These are phyloP conservation scores for Nipponia nippon DNA, from an alignment of 2,113 vertebrate genomes.

Conservation along the genomic window DNA sequence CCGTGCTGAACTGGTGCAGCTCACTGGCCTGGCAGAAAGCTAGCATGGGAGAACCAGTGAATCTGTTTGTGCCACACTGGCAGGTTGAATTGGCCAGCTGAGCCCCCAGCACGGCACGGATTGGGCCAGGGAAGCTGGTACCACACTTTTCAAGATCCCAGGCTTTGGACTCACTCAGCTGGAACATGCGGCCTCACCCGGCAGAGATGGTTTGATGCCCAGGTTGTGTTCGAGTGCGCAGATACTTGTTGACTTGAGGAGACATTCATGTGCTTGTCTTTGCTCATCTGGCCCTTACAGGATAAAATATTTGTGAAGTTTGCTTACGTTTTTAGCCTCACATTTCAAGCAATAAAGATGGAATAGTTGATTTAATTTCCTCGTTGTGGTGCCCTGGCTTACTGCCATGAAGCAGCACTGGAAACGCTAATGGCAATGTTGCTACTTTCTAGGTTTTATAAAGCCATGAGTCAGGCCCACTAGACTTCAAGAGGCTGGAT, in stretches of 20 bases:
- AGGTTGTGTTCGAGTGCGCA: accelerated
- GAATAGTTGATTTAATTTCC: not conserved
- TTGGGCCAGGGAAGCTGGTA: not conserved
- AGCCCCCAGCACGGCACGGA: not conserved
- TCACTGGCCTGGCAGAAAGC: not conserved
- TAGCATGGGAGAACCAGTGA: not conserved
- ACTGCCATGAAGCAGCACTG: not conserved
- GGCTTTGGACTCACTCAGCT: not conserved
- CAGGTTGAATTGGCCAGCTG: not conserved
- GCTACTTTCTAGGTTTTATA: not conserved
- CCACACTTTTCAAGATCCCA: not conserved
- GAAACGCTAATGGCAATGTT: not conserved
- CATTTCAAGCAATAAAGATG: not conserved
- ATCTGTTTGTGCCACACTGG: not conserved
- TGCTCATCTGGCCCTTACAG: not conserved
- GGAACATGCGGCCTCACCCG: not conserved
- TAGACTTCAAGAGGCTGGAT: not conserved
- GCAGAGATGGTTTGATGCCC: not conserved
- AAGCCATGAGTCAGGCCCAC: not conserved
- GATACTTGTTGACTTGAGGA: not conserved
- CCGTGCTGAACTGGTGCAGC: accelerated
- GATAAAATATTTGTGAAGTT: not conserved
- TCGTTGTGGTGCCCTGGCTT: not conserved
- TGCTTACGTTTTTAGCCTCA: not conserved
- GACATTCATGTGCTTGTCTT: not conserved